Percentiles rank a stretch among this genome's conserved stretches.
phyloP scores from a whole-genome alignment of 2,113 vertebrate species.

The Dromiciops gliroides region DNA sequence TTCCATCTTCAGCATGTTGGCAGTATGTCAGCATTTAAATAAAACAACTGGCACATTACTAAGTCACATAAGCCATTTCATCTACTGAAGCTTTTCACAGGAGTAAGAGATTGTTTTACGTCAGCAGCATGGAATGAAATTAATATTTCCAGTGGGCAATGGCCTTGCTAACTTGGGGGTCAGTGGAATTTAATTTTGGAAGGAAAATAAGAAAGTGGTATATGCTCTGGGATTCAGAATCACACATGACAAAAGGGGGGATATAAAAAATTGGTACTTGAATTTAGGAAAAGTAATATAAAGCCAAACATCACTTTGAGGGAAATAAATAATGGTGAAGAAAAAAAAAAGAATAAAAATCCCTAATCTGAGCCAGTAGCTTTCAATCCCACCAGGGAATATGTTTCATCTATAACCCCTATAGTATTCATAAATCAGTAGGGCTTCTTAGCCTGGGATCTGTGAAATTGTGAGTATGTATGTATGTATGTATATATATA shows the following conservation, averaged over 20 bases:
- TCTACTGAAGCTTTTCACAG: conserved; percentile 64
- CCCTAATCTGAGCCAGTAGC: neutral
- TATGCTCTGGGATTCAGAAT: conserved; percentile 1
- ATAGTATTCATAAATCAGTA: neutral
- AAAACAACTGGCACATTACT: conserved; percentile 50
- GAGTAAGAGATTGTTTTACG: neutral
- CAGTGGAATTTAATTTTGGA: conserved; percentile 36
- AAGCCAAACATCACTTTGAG: conserved; percentile 34
- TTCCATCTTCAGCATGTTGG: conserved; percentile 67
- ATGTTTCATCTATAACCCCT: neutral
- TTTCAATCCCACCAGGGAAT: neutral
- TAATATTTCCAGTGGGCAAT: conserved; percentile 49
- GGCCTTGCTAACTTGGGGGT: neutral
- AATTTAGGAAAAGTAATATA: conserved; percentile 27
- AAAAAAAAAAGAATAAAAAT: conserved; percentile 31
- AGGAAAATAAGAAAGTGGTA: neutral
- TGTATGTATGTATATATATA: too few relatives aligned
- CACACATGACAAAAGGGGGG: neutral
- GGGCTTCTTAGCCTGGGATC: neutral
- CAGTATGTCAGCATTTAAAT: conserved; percentile 60
- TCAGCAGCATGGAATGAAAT: conserved; percentile 56
- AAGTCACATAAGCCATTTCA: conserved; percentile 32
- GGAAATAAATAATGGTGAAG: neutral
- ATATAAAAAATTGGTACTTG: neutral
- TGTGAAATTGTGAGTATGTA: neutral